Evolutionary conservation across 2,888 invertebrate genomes (phyloP), one percentile per base, ranked within the genome.

Genomic region (Athalia cordata): DNA sequence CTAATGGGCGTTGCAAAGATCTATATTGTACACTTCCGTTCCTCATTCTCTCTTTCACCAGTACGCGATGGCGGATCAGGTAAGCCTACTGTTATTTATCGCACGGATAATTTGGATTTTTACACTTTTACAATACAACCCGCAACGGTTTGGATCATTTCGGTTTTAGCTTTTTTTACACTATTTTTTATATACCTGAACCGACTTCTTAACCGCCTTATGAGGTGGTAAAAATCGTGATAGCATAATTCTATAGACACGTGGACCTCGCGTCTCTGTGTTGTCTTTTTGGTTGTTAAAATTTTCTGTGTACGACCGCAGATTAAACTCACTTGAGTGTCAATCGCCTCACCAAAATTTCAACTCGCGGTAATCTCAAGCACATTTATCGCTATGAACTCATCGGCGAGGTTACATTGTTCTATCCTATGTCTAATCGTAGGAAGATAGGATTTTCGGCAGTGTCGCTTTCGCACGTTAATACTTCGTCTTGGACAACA

Each of bases 11-110:
- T 13, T 59, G n/a, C 45, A 43, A n/a, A 47, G 47, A 72, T 72
- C 59, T 75, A 59, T 76, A 57, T 59, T 65, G 9, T 57, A 11
- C 45, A 57, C 79, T 80, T 83, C 83, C 83, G 82, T 79, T 77
- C 57, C 61, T 59, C 57, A 49, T 59, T 77, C 80, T 83, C 82
- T 87, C 92, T 93, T 93, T 92, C 91, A 91, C 87, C 91, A 91
- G 91, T 92, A 91, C 93, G 95, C 95, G 90, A 95, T 95, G 95
- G 95, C 95, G 92, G 95, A 95, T 91, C 95, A 95, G 94, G 95
- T 95, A 93, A 89, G 94, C 92, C 80, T 80, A 81, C 77, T 78
- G 77, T 77, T 79, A 81, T 81, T 77, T 29, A 61, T 65, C 57
- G 57, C 68, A 70, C 77, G 59, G 78, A 78, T 76, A 75, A 75